A percentile compares a stretch with the other conserved stretches of the same genome.
Conservation (phyloP, 1,140 invertebrate species). For the Drosophila saltans region DNA sequence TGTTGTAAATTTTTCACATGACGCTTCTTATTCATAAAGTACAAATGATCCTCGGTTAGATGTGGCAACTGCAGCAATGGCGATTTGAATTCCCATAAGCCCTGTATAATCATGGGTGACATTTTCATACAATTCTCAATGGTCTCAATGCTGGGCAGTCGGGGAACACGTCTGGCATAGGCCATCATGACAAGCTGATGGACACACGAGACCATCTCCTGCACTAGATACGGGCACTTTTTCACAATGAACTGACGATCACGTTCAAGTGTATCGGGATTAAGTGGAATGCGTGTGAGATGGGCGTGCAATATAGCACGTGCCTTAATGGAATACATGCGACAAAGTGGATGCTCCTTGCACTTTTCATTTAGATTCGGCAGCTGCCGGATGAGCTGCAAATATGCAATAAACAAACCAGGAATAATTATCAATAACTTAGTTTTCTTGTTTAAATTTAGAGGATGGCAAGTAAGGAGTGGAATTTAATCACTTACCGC, state of each 20-base stretch:
- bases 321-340: constrained; percentile 98
- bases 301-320: constrained; percentile 97
- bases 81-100: constrained; percentile 96
- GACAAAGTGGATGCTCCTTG: constrained; percentile 96
- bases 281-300: constrained; percentile 92
- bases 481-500: constrained; percentile 85
- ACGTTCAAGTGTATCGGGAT: constrained; percentile 91
- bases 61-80: constrained; percentile 97
- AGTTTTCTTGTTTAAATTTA: too few relatives aligned
- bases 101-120: constrained; percentile 98
- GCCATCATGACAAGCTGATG: constrained; percentile 96
- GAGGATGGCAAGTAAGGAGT: background rate
- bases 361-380: constrained; percentile 97
- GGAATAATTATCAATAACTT: background rate
- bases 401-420: background rate
- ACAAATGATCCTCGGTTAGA: constrained; percentile 96
- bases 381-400: constrained; percentile 94
- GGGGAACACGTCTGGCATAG: constrained; percentile 89
- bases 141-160: constrained; percentile 95
- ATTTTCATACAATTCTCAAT: constrained; percentile 99
- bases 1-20: constrained; percentile 94
- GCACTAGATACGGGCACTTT: constrained; percentile 97
- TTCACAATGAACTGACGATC: constrained; percentile 94
- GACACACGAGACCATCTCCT: constrained; percentile 98
- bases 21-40: constrained; percentile 94